phyloP scores from a whole-genome alignment of 2,797 vertebrate genomes.

The Poeciliopsis turneri region DNA sequence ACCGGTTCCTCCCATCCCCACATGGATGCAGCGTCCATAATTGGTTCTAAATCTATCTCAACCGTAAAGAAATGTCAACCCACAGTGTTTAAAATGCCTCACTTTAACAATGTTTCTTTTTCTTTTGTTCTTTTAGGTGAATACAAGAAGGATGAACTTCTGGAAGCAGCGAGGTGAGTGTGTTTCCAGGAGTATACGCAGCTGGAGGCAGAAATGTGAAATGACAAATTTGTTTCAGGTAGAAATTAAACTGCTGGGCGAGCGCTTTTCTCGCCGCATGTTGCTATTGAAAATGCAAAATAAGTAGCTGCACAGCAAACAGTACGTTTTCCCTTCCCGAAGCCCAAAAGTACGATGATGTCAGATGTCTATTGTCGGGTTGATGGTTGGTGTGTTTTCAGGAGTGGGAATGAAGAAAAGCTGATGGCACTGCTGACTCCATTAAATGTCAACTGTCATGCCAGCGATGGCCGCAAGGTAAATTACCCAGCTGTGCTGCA shows the following conservation, averaged over 20 bases:
- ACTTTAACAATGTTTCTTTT: constrained; percentile 76
- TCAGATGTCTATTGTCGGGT: constrained; percentile 1
- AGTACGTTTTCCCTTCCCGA: not conserved
- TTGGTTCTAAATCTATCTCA: not conserved
- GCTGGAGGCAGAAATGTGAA: not conserved
- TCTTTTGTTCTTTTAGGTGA: constrained; percentile 87
- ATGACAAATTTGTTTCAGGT: not conserved
- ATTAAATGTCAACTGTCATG: constrained; percentile 98
- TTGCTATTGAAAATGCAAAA: not conserved
- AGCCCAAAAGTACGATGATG: not conserved
- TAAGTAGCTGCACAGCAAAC: too few relatives aligned
- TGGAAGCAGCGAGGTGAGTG: constrained; percentile 98
- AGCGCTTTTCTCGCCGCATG: not conserved
- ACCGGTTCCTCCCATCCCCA: too few relatives aligned
- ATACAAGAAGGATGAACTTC: constrained; percentile 99
- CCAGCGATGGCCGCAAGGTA: constrained; percentile 98
- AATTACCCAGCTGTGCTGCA: constrained; percentile 35
- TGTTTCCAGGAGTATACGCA: not conserved
- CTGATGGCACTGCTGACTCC: constrained; percentile 98
- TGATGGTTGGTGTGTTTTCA: constrained; percentile 50
- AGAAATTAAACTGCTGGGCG: not conserved
- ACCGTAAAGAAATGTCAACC: not conserved
- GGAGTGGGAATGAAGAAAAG: constrained; percentile 99
- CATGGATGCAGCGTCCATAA: not conserved
- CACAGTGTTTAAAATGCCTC: not conserved